Conservation (phyloP, 2,113 vertebrate genomes). For the Apodemus sylvaticus region DNA sequence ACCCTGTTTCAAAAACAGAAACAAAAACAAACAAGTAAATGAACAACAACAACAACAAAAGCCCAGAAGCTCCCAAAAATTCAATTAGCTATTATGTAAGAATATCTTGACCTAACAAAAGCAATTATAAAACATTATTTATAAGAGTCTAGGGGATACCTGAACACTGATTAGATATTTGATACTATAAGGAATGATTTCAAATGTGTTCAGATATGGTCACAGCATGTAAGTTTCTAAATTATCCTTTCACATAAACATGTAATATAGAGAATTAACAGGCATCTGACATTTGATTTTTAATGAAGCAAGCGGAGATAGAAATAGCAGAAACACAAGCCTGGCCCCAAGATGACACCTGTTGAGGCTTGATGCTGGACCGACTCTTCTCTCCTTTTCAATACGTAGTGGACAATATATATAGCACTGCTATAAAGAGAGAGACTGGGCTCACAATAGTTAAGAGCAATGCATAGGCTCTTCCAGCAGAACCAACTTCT, state of each 20-base stretch:
- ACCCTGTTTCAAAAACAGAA: not conserved
- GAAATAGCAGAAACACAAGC: slow-evolving; percentile 1
- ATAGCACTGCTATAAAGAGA: slow-evolving; percentile 40
- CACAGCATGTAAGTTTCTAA: not conserved
- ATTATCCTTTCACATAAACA: not conserved
- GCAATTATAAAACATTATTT: not conserved
- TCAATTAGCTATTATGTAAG: not conserved
- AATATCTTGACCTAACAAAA: slow-evolving; percentile 26
- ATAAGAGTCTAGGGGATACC: not conserved
- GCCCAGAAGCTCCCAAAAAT: not conserved
- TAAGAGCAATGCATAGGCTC: not conserved
- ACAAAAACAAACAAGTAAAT: not conserved
- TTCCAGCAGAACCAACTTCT: not conserved
- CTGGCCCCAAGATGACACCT: not conserved
- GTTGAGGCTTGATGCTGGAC: not conserved
- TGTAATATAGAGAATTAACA: slow-evolving; percentile 27
- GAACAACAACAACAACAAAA: not conserved
- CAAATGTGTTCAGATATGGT: slow-evolving; percentile 17
- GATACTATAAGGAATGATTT: slow-evolving; percentile 40
- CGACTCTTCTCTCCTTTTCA: slow-evolving; percentile 33
- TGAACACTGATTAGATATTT: slow-evolving; percentile 39
- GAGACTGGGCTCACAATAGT: not conserved
- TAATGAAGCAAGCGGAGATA: slow-evolving; percentile 8
- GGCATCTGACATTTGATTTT: slow-evolving; percentile 38
- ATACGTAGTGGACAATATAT: not conserved